Conservation (phyloP, 2,797 vertebrate genomes). For the Anguilla marmorata region DNA sequence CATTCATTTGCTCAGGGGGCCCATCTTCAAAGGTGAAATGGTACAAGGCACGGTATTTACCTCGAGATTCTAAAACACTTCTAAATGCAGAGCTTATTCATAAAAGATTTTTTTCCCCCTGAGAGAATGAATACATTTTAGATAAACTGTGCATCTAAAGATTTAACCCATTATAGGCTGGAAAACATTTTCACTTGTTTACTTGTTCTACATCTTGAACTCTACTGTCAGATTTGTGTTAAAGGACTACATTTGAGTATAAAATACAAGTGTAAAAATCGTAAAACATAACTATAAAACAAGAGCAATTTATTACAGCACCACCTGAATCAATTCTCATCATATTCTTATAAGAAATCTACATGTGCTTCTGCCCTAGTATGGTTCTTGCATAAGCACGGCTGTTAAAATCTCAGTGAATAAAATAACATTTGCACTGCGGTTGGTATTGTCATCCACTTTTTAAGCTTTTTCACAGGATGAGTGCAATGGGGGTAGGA, state of each 20-base stretch:
- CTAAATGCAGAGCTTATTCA: slow-evolving; percentile 70
- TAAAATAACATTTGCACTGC: no score
- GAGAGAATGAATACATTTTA: background rate
- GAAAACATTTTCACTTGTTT: background rate
- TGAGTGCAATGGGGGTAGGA: no score
- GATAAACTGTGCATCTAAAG: background rate
- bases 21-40: slow-evolving; percentile 28
- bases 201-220: background rate
- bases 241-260: background rate
- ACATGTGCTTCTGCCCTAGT: background rate
- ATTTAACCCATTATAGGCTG: background rate
- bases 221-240: background rate
- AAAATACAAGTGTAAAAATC: background rate
- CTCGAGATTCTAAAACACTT: slow-evolving; percentile 70
- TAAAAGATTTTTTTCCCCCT: slow-evolving; percentile 60
- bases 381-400: no score
- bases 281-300: background rate
- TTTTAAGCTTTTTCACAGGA: no score
- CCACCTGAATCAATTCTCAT: background rate
- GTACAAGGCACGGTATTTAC: slow-evolving; percentile 69
- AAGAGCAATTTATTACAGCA: no score
- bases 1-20: slow-evolving; percentile 8
- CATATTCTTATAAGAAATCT: background rate
- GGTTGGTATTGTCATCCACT: no score
- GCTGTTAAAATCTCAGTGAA: no score